Conservation (phyloP, 2,888 invertebrate genomes). For the Drosophila suboccidentalis region DNA sequence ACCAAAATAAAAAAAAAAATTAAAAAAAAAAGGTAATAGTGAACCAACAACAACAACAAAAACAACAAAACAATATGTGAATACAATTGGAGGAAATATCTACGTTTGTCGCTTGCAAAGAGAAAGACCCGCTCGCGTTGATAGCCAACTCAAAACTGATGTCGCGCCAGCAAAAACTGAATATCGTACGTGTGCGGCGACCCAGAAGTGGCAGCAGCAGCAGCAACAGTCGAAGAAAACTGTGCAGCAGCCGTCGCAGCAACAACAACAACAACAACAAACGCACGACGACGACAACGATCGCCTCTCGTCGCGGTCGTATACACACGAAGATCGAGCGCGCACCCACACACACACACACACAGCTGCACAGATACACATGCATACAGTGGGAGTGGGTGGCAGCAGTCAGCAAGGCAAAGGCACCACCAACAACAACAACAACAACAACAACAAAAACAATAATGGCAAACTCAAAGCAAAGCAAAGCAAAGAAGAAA, state of each 20-base stretch:
- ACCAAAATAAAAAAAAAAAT: conserved; percentile 56
- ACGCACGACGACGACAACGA: conserved; percentile 64
- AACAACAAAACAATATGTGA: conserved; percentile 73
- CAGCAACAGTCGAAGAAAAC: conserved; percentile 56
- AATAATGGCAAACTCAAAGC: conserved; percentile 13
- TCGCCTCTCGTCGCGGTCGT: conserved; percentile 54
- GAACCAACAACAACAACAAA: conserved; percentile 69
- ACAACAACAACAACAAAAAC: conserved; percentile 4
- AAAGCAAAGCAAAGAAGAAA: conserved; percentile 57
- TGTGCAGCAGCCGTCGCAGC: conserved; percentile 55
- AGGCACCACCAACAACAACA: conserved; percentile 26
- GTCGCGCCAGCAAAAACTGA: conserved; percentile 82
- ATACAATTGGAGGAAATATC: conserved; percentile 75
- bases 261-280: conserved; percentile 32
- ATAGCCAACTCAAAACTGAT: conserved; percentile 87
- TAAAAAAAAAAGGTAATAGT: conserved; percentile 49
- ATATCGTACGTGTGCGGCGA: conserved; percentile 73
- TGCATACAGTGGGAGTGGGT: conserved; percentile 62
- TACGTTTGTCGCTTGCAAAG: conserved; percentile 86
- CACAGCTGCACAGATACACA: conserved; percentile 28
- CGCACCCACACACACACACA: conserved; percentile 31
- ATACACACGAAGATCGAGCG: conserved; percentile 51
- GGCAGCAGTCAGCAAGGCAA: conserved; percentile 41
- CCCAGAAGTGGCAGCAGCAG: conserved; percentile 44
- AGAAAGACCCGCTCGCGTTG: conserved; percentile 86